phyloP scores from a whole-genome alignment of 2,888 invertebrate genomes.

The Deroplatys truncata region DNA sequence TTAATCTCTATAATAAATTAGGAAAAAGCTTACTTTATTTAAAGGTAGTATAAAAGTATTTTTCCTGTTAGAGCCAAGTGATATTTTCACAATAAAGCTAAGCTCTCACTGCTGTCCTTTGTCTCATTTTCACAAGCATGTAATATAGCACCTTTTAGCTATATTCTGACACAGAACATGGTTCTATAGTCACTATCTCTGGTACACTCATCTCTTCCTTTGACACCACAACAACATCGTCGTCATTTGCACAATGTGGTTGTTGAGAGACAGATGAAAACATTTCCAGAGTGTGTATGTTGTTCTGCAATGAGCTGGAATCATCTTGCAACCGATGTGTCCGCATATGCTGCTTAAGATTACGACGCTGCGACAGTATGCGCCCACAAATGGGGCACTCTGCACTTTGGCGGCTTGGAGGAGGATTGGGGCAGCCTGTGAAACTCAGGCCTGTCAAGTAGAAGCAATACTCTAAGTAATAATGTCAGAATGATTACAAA shows the following conservation, averaged over 20 bases:
- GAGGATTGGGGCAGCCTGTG: slow-evolving; percentile 3
- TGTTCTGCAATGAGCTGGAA: not conserved
- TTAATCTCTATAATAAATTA: too few species aligned
- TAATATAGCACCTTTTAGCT: not conserved
- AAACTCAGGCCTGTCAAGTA: not conserved
- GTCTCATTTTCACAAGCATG: too few species aligned
- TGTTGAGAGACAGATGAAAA: not conserved
- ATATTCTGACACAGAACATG: not conserved
- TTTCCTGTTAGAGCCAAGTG: too few species aligned
- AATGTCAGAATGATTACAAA: not conserved
- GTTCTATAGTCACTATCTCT: not conserved
- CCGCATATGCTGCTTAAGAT: slow-evolving; percentile 24
- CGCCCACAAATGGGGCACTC: slow-evolving; percentile 24
- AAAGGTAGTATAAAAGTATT: too few species aligned
- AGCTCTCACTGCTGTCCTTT: too few species aligned
- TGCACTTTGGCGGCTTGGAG: slow-evolving; percentile 24
- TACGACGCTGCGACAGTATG: slow-evolving; percentile 22
- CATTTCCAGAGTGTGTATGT: not conserved
- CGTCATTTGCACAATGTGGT: not conserved
- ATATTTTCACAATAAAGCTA: too few species aligned
- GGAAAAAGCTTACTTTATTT: too few species aligned
- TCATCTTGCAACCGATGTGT: not conserved
- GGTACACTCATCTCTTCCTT: not conserved
- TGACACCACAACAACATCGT: not conserved
- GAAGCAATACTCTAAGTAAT: not conserved